Base-by-base conservation (phyloP, 2,797 vertebrate species). In the Mastacembelus armatus region DNA sequence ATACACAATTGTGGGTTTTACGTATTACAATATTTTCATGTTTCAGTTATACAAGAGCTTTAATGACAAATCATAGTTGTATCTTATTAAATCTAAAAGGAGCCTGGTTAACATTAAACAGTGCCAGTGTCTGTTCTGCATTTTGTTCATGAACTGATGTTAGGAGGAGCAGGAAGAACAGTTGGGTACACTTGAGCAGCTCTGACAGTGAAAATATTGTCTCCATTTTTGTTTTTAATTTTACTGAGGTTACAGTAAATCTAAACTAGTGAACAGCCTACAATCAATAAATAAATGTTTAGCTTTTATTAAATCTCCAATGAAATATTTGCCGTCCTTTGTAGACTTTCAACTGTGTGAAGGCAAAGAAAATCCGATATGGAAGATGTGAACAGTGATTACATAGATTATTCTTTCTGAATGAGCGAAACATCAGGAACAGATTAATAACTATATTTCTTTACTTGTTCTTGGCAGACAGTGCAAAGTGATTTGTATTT, bases 401-500 rank as follows among this genome's bases (percentile, higher is more conserved):
- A n/a, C n/a, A n/a, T 16, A 5, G 0, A n/a, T 22, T 19, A 19
- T 39, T 39, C 60, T 16, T 29, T 24, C 39, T 51, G 50, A 43
- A 29, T n/a, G n/a, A 32, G 6, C 14, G 43, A 42, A 67, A 50
- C 22, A 15, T 22, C 19, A 42, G 5, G 18, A 54, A 26, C 57
- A 64, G 21, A 61, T 59, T 36, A 59, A 66, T 64, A 64, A 63
- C 49, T 51, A 29, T 42, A 32, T 38, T 2, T 44, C 66, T 51
- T 27, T 5, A 55, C 56, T 80, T 61, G 63, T 52, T 77, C 66
- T 45, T 71, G 71, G 66, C 58, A 39, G 43, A 49, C 48, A 38
- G 52, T 49, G 54, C 66, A 56, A 55, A 43, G 45, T 81, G 38
- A 73, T 75, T 74, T 74, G 64, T 36, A 66, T 57, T 64, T 73